Percentiles rank a stretch among this genome's conserved stretches.
Evolutionary conservation across 2,888 invertebrate species (phyloP).

Genomic region (Nomada goodeniana): DNA sequence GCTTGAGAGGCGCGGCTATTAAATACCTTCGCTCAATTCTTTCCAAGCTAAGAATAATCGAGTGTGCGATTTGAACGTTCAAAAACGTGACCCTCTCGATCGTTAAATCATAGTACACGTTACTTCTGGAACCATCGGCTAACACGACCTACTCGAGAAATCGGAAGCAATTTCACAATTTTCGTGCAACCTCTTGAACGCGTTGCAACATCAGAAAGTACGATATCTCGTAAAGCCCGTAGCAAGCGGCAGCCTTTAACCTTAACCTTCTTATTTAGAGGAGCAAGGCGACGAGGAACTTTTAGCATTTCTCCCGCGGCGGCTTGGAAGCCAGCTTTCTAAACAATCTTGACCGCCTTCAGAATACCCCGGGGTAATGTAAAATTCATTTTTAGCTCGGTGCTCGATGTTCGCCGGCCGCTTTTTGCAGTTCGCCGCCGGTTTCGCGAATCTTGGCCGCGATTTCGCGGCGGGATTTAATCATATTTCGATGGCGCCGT

Average conservation of each 20-base stretch:
- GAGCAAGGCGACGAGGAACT: conserved; percentile 14
- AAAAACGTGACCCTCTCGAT: too few relatives aligned
- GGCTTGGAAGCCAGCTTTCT: conserved; percentile 38
- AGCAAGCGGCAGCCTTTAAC: conserved; percentile 19
- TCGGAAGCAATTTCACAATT: conserved; percentile 12
- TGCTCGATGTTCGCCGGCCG: conserved; percentile 23
- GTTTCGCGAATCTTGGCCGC: conserved; percentile 7
- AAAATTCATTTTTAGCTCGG: conserved; percentile 46
- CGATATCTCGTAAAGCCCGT: neutral
- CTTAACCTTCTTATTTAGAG: conserved; percentile 37
- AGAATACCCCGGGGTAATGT: conserved; percentile 37
- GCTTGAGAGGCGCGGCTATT: too few relatives aligned
- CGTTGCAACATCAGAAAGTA: conserved; percentile 15
- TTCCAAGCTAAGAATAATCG: too few relatives aligned
- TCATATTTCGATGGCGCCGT: conserved; percentile 5
- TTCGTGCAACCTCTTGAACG: neutral
- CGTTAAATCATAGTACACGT: too few relatives aligned
- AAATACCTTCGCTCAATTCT: too few relatives aligned
- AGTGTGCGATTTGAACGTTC: too few relatives aligned
- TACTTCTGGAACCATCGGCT: too few relatives aligned
- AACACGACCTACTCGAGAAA: neutral
- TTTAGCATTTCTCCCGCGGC: conserved; percentile 42
- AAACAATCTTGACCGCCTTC: conserved; percentile 56
- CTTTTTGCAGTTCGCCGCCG: neutral
- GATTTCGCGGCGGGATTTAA: conserved; percentile 46